These are phyloP conservation scores for Perognathus longimembris DNA, from an alignment of 2,113 vertebrate species.

Conservation along the genomic window DNA sequence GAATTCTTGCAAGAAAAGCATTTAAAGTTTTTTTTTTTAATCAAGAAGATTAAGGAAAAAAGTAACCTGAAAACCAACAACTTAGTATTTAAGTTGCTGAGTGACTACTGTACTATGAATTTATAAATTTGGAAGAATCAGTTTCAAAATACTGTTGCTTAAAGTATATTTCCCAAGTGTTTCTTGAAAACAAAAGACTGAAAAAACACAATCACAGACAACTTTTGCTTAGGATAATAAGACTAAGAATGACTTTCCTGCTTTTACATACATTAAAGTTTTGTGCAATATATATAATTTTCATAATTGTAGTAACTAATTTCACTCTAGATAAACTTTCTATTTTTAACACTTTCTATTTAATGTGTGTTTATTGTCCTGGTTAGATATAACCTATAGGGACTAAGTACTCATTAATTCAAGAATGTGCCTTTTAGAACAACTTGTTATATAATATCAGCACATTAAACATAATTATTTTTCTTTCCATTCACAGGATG, in stretches of 20 bases:
- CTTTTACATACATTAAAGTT: slow-evolving; percentile 37
- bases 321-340: slow-evolving; percentile 20
- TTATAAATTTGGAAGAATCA: background rate
- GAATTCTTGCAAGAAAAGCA: slow-evolving; percentile 14
- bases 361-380: slow-evolving; percentile 1
- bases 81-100: slow-evolving; percentile 3
- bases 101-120: background rate
- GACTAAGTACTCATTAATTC: slow-evolving; percentile 60
- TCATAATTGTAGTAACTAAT: slow-evolving; percentile 53
- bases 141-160: slow-evolving; percentile 48
- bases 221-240: background rate
- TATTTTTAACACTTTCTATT: slow-evolving; percentile 53
- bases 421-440: slow-evolving; percentile 50
- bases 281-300: slow-evolving; percentile 19
- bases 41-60: slow-evolving; percentile 28
- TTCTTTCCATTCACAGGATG: slow-evolving; percentile 46
- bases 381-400: slow-evolving; percentile 33
- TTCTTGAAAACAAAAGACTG: background rate
- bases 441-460: slow-evolving; percentile 69
- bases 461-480: slow-evolving; percentile 49
- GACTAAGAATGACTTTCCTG: background rate
- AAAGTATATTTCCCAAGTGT: slow-evolving; percentile 34
- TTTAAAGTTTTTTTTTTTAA: background rate
- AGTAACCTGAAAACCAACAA: slow-evolving; percentile 41
- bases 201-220: background rate